These are phyloP conservation scores for Gallinago media DNA, from an alignment of 2,113 vertebrate species.

Conservation along the genomic window DNA sequence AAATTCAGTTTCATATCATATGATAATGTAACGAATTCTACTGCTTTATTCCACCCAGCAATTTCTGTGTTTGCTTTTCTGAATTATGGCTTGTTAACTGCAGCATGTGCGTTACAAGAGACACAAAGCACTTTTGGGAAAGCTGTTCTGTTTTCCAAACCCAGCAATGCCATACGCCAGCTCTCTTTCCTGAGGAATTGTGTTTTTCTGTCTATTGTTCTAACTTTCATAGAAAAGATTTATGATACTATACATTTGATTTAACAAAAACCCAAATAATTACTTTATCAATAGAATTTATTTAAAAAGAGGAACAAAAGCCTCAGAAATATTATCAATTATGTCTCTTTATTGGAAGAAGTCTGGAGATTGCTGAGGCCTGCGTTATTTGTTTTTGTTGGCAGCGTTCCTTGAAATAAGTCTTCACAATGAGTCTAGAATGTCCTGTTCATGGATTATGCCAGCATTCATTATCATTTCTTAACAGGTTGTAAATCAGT, in stretches of 20 bases:
- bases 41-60: neutral
- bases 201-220: neutral
- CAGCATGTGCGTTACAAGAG: neutral
- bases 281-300: neutral
- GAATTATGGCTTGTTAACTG: neutral
- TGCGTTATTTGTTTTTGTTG: slow-evolving; percentile 15
- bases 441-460: slow-evolving; percentile 9
- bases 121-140: neutral
- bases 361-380: neutral
- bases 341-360: neutral
- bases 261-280: neutral
- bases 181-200: neutral
- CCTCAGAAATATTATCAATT: neutral
- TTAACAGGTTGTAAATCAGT: slow-evolving; percentile 8
- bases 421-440: neutral
- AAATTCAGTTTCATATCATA: neutral
- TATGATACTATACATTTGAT: neutral
- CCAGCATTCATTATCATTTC: slow-evolving; percentile 5
- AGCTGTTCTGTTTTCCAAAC: neutral
- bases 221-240: neutral
- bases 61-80: neutral
- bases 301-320: neutral
- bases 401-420: neutral
- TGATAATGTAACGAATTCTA: neutral
- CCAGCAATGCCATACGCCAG: neutral